phyloP scores from a whole-genome alignment of 2,888 invertebrate genomes.

The Platycheirus albimanus region DNA sequence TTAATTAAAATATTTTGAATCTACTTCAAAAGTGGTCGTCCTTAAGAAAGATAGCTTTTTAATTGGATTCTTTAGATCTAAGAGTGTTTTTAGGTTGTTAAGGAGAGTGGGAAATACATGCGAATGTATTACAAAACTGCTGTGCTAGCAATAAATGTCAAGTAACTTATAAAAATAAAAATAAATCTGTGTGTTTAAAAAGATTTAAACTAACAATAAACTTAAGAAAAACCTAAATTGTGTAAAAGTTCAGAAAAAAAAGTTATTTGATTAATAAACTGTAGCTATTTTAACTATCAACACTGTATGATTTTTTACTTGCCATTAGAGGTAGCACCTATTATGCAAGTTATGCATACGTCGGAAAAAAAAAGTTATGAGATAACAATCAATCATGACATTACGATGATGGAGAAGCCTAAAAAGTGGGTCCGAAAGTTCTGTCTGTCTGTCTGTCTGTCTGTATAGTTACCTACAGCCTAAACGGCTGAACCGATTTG shows the following conservation, averaged over 20 bases:
- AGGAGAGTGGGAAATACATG: slow-evolving; percentile 27
- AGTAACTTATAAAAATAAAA: neutral
- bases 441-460: no score
- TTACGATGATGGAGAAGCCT: no score
- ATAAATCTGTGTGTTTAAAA: no score
- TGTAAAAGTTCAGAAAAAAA: neutral
- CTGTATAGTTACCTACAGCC: no score
- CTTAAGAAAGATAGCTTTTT: neutral
- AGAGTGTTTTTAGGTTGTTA: neutral
- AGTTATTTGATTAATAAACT: slow-evolving; percentile 21
- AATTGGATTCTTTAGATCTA: slow-evolving; percentile 15
- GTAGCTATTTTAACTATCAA: slow-evolving; percentile 12
- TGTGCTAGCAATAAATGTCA: slow-evolving; percentile 70
- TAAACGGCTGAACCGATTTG: no score
- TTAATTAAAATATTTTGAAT: neutral
- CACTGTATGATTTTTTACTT: neutral
- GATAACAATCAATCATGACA: no score
- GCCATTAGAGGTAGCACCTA: no score
- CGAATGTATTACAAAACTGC: slow-evolving; percentile 59
- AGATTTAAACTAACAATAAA: no score
- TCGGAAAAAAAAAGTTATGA: no score
- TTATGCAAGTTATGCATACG: no score
- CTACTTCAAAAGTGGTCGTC: slow-evolving; percentile 3
- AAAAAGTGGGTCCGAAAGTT: no score
- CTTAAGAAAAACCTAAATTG: neutral